These are phyloP conservation scores for Leptonema lineaticorne DNA, from an alignment of 1,140 invertebrate species.

Conservation along the genomic window DNA sequence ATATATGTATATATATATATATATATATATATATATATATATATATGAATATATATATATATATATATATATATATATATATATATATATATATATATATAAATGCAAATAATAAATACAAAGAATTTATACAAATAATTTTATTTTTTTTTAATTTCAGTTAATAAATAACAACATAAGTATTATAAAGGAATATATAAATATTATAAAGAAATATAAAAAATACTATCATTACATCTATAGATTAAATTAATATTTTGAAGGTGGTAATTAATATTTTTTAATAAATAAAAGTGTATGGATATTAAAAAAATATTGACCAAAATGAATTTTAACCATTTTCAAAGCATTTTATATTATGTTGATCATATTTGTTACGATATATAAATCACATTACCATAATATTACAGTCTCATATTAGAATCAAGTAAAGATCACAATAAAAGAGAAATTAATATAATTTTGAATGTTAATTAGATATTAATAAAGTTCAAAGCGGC, in stretches of 20 bases:
- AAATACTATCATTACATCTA: not conserved
- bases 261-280: not conserved
- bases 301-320: too few species aligned
- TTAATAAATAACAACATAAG: not conserved
- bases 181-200: not conserved
- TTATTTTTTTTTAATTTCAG: not conserved
- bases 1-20: not conserved
- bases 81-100: not conserved
- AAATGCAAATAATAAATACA: not conserved
- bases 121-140: not conserved
- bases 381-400: too few species aligned
- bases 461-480: too few species aligned
- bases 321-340: too few species aligned
- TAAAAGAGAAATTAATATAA: too few species aligned
- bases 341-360: too few species aligned
- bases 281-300: too few species aligned
- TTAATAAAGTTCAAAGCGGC: too few species aligned
- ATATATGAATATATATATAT: not conserved
- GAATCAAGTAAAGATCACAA: too few species aligned
- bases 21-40: not conserved
- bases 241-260: constrained; percentile 5
- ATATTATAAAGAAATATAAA: not conserved
- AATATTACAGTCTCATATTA: too few species aligned
- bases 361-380: too few species aligned
- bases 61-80: not conserved